Evolutionary conservation across 2,888 invertebrate genomes (phyloP), one percentile per base, ranked within the genome.

Genomic region (Leptogaster cylindrica): DNA sequence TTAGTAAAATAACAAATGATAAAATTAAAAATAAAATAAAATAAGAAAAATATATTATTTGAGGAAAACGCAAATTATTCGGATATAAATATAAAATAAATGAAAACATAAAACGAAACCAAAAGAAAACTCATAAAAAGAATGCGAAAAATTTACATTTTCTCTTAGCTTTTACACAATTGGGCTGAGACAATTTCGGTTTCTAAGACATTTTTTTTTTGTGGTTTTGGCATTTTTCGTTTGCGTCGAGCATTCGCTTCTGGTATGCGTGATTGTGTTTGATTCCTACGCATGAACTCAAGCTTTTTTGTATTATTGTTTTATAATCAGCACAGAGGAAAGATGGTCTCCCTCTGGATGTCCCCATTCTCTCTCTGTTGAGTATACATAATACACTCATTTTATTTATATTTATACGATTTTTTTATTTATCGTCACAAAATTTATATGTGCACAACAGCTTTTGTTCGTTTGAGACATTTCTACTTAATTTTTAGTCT

Each of bases 131-230:
- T 61, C 12, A 61, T 61, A 44, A 61, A 61, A 61, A 61, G n/a
- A n/a, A 44, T 44, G 28, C 44, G 33, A 25, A 41, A 25, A 51
- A 58, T 61, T 67, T 67, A 46, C 63, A 48, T 48, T 33, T 61
- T 48, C 18, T 31, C 51, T 20, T 36, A 31, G 50, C 46, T 36
- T 50, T 61, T 44, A 44, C 74, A 68, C 70, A 65, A 82, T 82
- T 82, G 77, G 83, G 83, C 83, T 83, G 82, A 76, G 78, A 76
- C 80, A 79, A 78, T 78, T 78, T 78, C 74, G 73, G 74, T 77
- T 75, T 77, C 76, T 74, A 80, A 80, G 78, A 77, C 77, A 81
- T 81, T 81, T 81, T 81, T 78, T 78, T 78, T 77, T 72, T 76
- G 46, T 64, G 33, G 67, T 68, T 72, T 73, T 72, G 72, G 72